Conservation (phyloP, 1,140 invertebrate genomes). For the Drosophila tristis region DNA sequence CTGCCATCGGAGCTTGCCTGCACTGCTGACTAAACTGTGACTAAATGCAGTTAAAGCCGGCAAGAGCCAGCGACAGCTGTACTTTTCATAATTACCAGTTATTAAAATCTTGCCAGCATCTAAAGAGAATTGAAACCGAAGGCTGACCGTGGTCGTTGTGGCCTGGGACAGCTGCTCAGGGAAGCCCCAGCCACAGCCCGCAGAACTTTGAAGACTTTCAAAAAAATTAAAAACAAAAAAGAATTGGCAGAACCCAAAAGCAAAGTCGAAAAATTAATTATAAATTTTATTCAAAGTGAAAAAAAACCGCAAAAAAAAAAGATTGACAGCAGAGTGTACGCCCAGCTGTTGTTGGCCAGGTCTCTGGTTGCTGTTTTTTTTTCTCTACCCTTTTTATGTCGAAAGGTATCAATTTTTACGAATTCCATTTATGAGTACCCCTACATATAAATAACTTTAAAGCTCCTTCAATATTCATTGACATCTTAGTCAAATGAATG, state of each 20-base stretch:
- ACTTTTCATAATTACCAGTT: slow-evolving; percentile 66
- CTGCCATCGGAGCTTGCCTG: slow-evolving; percentile 47
- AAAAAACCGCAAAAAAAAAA: slow-evolving; percentile 36
- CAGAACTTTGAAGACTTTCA: slow-evolving; percentile 64
- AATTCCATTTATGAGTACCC: too few species aligned
- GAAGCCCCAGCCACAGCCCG: slow-evolving; percentile 38
- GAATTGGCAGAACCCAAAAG: slow-evolving; percentile 18
- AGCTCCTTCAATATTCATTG: too few species aligned
- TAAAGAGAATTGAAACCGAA: slow-evolving; percentile 38
- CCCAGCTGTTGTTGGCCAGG: slow-evolving; percentile 58
- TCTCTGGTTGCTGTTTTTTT: slow-evolving; percentile 27
- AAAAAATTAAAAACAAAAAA: slow-evolving; percentile 26
- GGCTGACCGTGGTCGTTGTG: slow-evolving; percentile 11
- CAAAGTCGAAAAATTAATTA: slow-evolving; percentile 59
- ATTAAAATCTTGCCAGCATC: slow-evolving; percentile 64
- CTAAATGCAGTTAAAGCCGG: slow-evolving; percentile 70
- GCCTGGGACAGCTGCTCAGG: slow-evolving; percentile 28
- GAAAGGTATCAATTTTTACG: too few species aligned
- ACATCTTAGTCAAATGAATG: too few species aligned
- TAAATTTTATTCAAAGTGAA: slow-evolving; percentile 50
- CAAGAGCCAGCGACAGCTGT: slow-evolving; percentile 41
- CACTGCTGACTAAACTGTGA: slow-evolving; percentile 53
- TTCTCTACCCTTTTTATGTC: neutral
- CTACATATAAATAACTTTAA: too few species aligned
- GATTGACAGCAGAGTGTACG: slow-evolving; percentile 7